phyloP scores from a whole-genome alignment of 1,140 invertebrate genomes.

The Pogonognathellus flavescens region DNA sequence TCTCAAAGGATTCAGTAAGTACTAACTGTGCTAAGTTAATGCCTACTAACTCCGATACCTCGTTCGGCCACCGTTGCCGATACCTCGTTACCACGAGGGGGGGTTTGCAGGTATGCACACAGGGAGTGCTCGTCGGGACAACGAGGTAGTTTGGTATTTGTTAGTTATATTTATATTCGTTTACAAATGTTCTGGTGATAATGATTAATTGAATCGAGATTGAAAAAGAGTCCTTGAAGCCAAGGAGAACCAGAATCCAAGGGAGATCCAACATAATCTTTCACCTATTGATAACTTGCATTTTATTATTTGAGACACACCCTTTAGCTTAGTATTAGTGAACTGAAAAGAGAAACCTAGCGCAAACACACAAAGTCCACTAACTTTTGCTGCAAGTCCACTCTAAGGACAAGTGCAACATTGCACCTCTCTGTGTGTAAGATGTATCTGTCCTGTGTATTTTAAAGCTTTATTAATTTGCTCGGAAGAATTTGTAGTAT shows the following conservation, averaged over 20 bases:
- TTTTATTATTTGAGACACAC: slow-evolving; percentile 21
- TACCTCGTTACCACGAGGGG: too few species aligned
- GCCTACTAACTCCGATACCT: too few species aligned
- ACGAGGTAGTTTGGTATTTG: background rate
- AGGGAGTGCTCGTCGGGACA: background rate
- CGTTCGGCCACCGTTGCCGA: too few species aligned
- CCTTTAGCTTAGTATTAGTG: slow-evolving; percentile 1
- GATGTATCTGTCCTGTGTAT: too few species aligned
- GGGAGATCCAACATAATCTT: slow-evolving; percentile 35
- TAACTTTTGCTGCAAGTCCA: too few species aligned
- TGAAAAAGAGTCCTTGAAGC: slow-evolving; percentile 52
- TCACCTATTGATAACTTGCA: slow-evolving; percentile 31
- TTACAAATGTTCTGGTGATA: background rate
- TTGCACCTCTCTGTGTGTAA: too few species aligned
- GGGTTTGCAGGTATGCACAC: background rate
- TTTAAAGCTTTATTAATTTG: too few species aligned
- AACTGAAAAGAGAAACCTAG: background rate
- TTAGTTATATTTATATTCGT: slow-evolving; percentile 15
- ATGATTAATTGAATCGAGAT: slow-evolving; percentile 51
- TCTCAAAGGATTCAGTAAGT: too few species aligned
- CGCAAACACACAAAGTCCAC: too few species aligned
- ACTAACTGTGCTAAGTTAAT: too few species aligned
- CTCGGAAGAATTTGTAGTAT: too few species aligned
- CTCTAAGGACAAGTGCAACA: too few species aligned
- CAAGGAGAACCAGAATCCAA: slow-evolving; percentile 50